Evolutionary conservation across 2,113 vertebrate genomes (phyloP).

Genomic region (Madoqua kirkii): DNA sequence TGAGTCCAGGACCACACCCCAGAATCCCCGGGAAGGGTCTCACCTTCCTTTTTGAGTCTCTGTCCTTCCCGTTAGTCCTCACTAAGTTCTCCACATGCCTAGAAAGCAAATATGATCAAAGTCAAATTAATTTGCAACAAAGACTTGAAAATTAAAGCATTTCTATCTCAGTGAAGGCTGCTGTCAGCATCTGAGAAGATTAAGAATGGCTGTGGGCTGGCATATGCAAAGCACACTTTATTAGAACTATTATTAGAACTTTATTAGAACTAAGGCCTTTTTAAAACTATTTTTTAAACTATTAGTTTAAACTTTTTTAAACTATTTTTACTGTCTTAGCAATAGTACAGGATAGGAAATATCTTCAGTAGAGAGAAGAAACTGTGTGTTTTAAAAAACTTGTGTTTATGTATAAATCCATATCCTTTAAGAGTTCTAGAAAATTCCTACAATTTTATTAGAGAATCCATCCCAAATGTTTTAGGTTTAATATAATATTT

Average conservation of each 20-base stretch:
- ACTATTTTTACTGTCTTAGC: not conserved
- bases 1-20: too few species aligned
- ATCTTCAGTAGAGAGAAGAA: not conserved
- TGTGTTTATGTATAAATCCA: not conserved
- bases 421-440: not conserved
- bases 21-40: not conserved
- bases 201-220: not conserved
- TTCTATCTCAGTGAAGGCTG: not conserved
- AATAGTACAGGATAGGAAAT: not conserved
- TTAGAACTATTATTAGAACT: not conserved
- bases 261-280: not conserved
- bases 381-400: not conserved
- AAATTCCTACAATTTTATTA: not conserved
- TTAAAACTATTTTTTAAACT: not conserved
- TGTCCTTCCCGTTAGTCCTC: slow-evolving; percentile 43
- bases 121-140: not conserved
- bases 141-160: not conserved
- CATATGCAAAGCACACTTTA: not conserved
- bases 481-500: not conserved
- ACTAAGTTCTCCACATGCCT: slow-evolving; percentile 52
- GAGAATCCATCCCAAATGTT: not conserved
- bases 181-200: not conserved
- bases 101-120: not conserved
- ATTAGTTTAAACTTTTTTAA: not conserved
- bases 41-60: slow-evolving; percentile 68